A percentile compares a stretch with the other conserved stretches of the same genome.
These are phyloP conservation scores for Cotesia vestalis DNA, from an alignment of 1,140 invertebrate species.

Conservation along the genomic window DNA sequence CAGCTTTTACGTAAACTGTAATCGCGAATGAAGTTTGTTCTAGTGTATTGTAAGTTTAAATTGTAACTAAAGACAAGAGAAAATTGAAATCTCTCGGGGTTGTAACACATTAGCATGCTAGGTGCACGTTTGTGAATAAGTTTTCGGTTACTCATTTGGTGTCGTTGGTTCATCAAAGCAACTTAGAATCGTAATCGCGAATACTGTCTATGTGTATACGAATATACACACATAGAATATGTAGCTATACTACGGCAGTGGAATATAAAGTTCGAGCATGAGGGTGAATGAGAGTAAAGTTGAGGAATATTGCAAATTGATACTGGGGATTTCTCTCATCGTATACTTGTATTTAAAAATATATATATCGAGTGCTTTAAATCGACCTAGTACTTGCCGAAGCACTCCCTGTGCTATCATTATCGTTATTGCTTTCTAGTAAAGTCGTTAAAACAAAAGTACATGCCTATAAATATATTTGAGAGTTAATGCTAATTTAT, in stretches of 20 bases:
- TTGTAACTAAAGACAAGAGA: too few species aligned
- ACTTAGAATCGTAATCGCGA: background rate
- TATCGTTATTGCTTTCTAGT: slow-evolving; percentile 35
- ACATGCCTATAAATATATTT: slow-evolving; percentile 10
- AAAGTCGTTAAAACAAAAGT: slow-evolving; percentile 30
- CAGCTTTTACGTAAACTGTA: too few species aligned
- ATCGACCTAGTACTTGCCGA: slow-evolving; percentile 31
- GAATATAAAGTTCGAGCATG: background rate
- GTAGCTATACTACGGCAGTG: background rate
- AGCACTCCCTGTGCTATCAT: slow-evolving; percentile 28
- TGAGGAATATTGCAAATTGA: slow-evolving; percentile 1
- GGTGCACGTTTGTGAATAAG: slow-evolving; percentile 11
- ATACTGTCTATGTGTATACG: background rate
- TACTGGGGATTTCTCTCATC: background rate
- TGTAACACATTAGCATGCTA: slow-evolving; percentile 21
- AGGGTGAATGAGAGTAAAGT: background rate
- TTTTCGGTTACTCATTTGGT: slow-evolving; percentile 4
- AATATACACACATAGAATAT: background rate
- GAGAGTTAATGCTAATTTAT: background rate
- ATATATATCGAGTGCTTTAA: slow-evolving; percentile 4
- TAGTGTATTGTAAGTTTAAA: too few species aligned
- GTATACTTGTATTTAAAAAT: too few species aligned
- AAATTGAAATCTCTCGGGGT: slow-evolving; percentile 9
- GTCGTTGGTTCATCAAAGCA: slow-evolving; percentile 18
- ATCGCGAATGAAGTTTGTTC: too few species aligned